Evolutionary conservation across 2,888 invertebrate species (phyloP).

Genomic region (Andrena bicolor): DNA sequence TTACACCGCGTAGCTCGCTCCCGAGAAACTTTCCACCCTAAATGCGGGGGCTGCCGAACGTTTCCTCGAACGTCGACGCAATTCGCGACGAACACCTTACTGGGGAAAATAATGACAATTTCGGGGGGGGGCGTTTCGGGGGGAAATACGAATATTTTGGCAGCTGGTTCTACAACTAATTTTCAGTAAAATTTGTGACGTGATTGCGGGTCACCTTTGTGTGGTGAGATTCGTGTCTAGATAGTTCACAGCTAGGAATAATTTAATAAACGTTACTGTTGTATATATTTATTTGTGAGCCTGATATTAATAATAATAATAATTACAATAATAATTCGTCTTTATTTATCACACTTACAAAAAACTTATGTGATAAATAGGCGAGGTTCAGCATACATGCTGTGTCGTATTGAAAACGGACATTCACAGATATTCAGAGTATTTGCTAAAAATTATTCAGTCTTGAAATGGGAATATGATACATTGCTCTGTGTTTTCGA

Average conservation of each 20-base stretch:
- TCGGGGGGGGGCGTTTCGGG: background rate
- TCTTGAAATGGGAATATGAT: too few relatives aligned
- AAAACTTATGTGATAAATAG: too few relatives aligned
- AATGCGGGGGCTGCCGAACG: background rate
- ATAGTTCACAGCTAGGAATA: background rate
- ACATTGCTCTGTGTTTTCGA: too few relatives aligned
- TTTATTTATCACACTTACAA: too few relatives aligned
- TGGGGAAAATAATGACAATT: conserved; percentile 11
- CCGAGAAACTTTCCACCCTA: conserved; percentile 19
- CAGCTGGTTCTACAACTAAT: background rate
- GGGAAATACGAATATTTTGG: background rate
- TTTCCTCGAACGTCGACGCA: conserved; percentile 9
- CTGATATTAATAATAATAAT: too few relatives aligned
- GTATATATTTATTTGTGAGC: too few relatives aligned
- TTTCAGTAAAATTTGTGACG: background rate
- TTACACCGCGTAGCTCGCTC: conserved; percentile 12
- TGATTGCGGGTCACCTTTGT: background rate
- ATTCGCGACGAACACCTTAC: background rate
- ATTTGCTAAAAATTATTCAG: too few relatives aligned
- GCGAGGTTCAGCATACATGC: too few relatives aligned
- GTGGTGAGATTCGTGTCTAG: background rate
- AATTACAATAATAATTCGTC: too few relatives aligned
- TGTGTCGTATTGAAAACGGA: too few relatives aligned
- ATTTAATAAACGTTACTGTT: too few relatives aligned
- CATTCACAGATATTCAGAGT: too few relatives aligned